phyloP scores from a whole-genome alignment of 2,797 vertebrate species.

The Delichon dasypus region DNA sequence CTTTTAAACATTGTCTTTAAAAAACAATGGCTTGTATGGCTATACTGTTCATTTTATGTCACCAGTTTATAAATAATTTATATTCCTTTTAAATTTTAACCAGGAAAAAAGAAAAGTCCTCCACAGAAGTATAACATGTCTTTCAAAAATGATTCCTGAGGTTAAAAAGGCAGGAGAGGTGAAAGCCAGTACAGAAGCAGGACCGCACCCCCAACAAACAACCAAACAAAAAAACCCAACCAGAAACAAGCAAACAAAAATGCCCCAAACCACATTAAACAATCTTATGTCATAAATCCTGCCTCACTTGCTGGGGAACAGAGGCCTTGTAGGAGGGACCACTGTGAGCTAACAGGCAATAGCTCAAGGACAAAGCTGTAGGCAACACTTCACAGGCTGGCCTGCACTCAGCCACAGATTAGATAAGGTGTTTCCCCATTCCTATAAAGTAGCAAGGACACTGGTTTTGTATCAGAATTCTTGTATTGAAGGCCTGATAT shows the following conservation, averaged over 20 bases:
- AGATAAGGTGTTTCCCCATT: not conserved
- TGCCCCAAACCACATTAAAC: not conserved
- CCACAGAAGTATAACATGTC: not conserved
- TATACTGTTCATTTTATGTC: conserved; percentile 1
- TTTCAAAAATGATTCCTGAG: conserved; percentile 16
- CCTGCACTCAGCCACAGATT: not conserved
- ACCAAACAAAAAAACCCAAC: not conserved
- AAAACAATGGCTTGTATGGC: not conserved
- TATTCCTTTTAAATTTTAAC: conserved; percentile 37
- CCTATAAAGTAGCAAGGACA: not conserved
- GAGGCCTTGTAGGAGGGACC: not conserved
- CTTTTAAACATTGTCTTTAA: not conserved
- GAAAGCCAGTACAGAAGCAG: not conserved
- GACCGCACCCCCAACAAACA: not conserved
- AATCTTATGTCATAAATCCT: not conserved
- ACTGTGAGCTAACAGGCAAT: not conserved
- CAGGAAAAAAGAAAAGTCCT: not conserved
- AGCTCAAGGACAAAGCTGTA: not conserved
- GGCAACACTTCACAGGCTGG: not conserved
- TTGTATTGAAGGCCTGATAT: not conserved
- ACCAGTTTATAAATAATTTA: conserved; percentile 47
- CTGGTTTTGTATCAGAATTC: not conserved
- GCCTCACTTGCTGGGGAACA: not conserved
- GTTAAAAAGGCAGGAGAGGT: not conserved
- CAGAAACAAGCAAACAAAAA: not conserved